Evolutionary conservation across 2,797 vertebrate species (phyloP).

Genomic region (Eleutherodactylus coqui): DNA sequence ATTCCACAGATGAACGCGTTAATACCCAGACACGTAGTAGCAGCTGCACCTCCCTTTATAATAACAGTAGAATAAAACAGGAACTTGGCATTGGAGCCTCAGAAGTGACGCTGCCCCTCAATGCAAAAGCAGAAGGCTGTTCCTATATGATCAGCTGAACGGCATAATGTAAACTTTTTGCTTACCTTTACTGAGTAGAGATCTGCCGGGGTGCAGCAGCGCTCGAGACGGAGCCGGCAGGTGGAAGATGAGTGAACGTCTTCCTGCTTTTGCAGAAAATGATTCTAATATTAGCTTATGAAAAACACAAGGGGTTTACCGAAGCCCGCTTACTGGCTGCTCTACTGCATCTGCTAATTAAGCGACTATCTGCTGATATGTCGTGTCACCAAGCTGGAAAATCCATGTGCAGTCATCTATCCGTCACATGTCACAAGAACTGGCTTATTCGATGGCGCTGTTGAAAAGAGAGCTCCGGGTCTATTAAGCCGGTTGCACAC

Average conservation of each 20-base stretch:
- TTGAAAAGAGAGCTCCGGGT: not conserved
- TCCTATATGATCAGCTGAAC: not conserved
- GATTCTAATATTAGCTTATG: constrained; percentile 60
- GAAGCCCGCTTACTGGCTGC: constrained; percentile 44
- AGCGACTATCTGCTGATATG: constrained; percentile 25
- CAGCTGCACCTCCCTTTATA: not conserved
- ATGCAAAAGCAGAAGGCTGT: too few species aligned
- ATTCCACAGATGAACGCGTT: not conserved
- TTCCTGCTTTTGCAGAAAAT: constrained; percentile 61
- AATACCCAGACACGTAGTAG: not conserved
- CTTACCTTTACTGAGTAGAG: constrained; percentile 31
- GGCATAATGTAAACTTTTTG: not conserved
- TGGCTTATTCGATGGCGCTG: not conserved
- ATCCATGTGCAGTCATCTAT: not conserved
- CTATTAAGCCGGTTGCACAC: not conserved
- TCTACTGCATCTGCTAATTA: constrained; percentile 10
- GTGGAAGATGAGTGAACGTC: constrained; percentile 23
- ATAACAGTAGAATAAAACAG: not conserved
- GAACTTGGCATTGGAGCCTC: not conserved
- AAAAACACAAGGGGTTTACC: constrained; percentile 59
- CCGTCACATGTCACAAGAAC: not conserved
- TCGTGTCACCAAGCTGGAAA: not conserved
- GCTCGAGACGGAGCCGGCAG: constrained; percentile 23
- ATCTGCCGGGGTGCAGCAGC: not conserved
- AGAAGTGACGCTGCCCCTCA: not conserved